Evolutionary conservation across 92 coral and sea anemone genomes (phyloP).

Genomic region (Heteractis magnifica): DNA sequence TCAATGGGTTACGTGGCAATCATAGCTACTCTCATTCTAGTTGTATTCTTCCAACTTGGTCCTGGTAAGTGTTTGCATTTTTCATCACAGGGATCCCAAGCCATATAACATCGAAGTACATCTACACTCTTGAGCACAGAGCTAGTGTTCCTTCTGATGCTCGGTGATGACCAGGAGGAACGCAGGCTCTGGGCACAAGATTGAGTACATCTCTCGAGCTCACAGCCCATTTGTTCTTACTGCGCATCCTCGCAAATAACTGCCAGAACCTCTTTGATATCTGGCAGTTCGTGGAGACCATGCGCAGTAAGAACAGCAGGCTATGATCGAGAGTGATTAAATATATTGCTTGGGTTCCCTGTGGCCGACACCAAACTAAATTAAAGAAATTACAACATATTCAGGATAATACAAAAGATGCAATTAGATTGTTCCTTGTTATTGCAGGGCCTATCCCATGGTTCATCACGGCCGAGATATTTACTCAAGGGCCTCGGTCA

Average conservation of each 20-base stretch:
- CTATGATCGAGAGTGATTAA: too few relatives aligned
- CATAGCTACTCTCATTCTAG: conserved; percentile 63
- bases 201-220: too few relatives aligned
- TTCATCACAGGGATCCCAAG: neutral
- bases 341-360: neutral
- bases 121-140: too few relatives aligned
- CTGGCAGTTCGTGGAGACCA: too few relatives aligned
- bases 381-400: neutral
- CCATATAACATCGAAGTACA: neutral
- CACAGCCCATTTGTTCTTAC: too few relatives aligned
- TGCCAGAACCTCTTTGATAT: too few relatives aligned
- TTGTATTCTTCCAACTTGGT: conserved; percentile 88
- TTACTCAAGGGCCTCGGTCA: conserved; percentile 93
- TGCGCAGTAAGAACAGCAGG: too few relatives aligned
- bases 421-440: neutral
- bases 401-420: neutral
- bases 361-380: neutral
- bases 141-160: too few relatives aligned
- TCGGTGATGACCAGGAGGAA: too few relatives aligned
- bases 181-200: too few relatives aligned
- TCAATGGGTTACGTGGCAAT: conserved; percentile 78
- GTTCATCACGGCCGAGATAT: conserved; percentile 93
- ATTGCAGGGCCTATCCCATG: conserved; percentile 90
- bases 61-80: conserved; percentile 63
- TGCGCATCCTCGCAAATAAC: too few relatives aligned